Evolutionary conservation across 2,888 invertebrate genomes (phyloP), one percentile per base, ranked within the genome.

Genomic region (Stramonita haemastoma): DNA sequence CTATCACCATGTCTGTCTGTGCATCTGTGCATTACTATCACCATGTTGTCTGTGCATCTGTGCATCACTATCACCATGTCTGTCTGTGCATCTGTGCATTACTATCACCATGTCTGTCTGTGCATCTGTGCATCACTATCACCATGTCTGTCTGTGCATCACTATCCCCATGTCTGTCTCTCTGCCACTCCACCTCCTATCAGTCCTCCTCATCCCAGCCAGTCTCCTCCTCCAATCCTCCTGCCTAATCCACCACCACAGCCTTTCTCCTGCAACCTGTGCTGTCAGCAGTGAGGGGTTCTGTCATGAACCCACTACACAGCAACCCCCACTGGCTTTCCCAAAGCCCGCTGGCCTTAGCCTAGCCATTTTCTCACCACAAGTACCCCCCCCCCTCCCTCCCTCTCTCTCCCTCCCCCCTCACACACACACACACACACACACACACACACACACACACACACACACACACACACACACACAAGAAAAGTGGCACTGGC

Each of bases 401-500:
- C 46, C 34, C 22, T 13, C 79, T 13, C 79, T 19, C 0, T 22
- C 2, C 36, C 81, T 17, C 77, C 34, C 17, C 19, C 2, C 34
- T 32, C 81, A 46, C 81, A 22, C 79, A 83, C 26, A 73, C 73
- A 73, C 73, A 73, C n/a, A n/a, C n/a, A 5, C 70, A 22, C 26
- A 70, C 70, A 22, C 70, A n/a, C n/a, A n/a, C n/a, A n/a, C n/a
- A n/a, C n/a, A n/a, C n/a, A n/a, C 81, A 46, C 81, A 22, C 79
- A 83, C 26, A 73, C 73, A 73, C 73, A 73, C n/a, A n/a, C 81
- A 46, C 81, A 22, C 79, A 83, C 26, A 73, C 73, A 73, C 73
- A 73, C n/a, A n/a, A 46, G 46, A 5, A 5, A 5, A 46, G 8
- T 46, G 46, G 46, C 46, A 46, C 46, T 2, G 46, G 46, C 46